phyloP scores from a whole-genome alignment of 2,797 vertebrate species.

The Typhlichthys eigenmanni region DNA sequence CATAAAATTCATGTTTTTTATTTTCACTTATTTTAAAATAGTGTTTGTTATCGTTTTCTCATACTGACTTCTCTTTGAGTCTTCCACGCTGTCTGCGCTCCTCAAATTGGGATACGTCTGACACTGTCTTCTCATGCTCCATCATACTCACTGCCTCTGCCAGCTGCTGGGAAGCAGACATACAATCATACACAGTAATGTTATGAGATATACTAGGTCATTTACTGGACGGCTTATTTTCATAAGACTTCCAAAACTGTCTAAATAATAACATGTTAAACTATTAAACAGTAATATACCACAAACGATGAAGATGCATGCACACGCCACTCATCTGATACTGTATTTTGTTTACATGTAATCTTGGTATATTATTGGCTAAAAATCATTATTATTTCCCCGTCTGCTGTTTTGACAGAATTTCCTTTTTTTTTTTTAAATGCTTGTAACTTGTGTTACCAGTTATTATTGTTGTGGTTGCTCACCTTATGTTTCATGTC shows the following conservation, averaged over 20 bases:
- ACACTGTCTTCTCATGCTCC: conserved; percentile 63
- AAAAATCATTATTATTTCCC: no score
- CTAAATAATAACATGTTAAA: no score
- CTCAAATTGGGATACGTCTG: conserved; percentile 55
- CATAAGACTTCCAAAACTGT: no score
- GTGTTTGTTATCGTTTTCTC: background rate
- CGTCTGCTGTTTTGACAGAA: no score
- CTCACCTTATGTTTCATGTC: conserved; percentile 74
- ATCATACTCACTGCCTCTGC: conserved; percentile 52
- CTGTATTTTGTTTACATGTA: no score
- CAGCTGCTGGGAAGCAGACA: conserved; percentile 58
- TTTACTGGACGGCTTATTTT: no score
- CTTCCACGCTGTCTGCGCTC: conserved; percentile 51
- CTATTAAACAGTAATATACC: no score
- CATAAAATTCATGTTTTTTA: conserved; percentile 5
- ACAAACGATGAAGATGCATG: no score
- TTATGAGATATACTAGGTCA: no score
- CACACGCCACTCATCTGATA: no score
- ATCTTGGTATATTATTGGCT: no score
- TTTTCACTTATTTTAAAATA: background rate
- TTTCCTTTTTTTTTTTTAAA: background rate
- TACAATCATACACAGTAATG: background rate
- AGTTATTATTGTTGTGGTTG: background rate
- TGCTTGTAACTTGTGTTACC: no score
- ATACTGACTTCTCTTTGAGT: conserved; percentile 72